A percentile compares a stretch with the other conserved stretches of the same genome.
phyloP scores from a whole-genome alignment of 2,113 vertebrate genomes.

The Trematomus loennbergii region DNA sequence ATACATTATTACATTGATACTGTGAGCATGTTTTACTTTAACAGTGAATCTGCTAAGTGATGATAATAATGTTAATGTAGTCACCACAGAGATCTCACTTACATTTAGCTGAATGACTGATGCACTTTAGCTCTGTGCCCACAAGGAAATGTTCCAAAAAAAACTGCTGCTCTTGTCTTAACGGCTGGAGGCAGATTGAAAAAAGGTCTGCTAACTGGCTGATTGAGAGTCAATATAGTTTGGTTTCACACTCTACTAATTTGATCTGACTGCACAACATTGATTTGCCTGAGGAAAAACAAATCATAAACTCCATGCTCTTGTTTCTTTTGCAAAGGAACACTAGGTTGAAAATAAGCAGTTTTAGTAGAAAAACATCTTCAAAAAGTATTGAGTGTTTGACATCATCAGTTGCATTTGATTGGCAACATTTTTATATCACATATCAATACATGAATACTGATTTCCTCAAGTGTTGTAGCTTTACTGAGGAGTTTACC shows the following conservation, averaged over 20 bases:
- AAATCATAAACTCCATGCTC: neutral
- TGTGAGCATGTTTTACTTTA: conserved; percentile 22
- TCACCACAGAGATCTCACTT: conserved; percentile 15
- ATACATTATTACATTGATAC: neutral
- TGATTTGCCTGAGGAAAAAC: conserved; percentile 17
- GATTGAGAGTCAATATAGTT: conserved; percentile 28
- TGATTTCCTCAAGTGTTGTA: neutral
- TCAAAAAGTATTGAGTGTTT: neutral
- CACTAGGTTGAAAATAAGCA: neutral
- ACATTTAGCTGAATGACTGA: conserved; percentile 9
- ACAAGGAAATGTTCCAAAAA: neutral
- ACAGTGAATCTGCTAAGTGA: conserved; percentile 33
- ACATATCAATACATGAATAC: conserved; percentile 2
- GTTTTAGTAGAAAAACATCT: no score
- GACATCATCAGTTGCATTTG: neutral
- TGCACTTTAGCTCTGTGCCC: conserved; percentile 1
- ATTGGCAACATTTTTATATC: neutral
- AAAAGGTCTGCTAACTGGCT: conserved; percentile 11
- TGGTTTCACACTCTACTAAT: conserved; percentile 31
- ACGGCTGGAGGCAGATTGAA: conserved; percentile 3
- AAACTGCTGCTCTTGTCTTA: conserved; percentile 9
- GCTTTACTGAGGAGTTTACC: conserved; percentile 8
- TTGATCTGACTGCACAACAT: conserved; percentile 28
- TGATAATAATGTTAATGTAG: conserved; percentile 22
- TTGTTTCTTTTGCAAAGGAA: neutral